phyloP scores from a whole-genome alignment of 1,140 invertebrate species.

The Eupeodes corollae region DNA sequence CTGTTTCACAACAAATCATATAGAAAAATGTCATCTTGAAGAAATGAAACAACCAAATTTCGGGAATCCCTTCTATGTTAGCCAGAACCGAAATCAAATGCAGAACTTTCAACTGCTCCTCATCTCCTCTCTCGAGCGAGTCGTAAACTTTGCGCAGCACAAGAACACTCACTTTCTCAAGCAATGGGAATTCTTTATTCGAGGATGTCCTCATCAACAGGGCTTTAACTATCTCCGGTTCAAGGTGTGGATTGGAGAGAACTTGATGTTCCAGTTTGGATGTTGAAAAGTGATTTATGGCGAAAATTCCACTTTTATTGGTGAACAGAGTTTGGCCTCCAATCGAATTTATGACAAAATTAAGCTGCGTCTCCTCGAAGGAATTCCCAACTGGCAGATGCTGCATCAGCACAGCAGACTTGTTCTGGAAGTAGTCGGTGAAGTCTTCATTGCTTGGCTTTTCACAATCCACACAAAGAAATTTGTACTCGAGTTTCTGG shows the following conservation, averaged over 20 bases:
- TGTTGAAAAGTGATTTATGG: no score
- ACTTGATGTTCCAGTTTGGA: background rate
- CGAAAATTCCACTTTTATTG: no score
- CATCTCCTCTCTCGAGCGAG: background rate
- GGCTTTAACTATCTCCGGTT: background rate
- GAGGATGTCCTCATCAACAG: slow-evolving; percentile 1
- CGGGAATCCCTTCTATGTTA: slow-evolving; percentile 23
- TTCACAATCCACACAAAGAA: no score
- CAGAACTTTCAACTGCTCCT: slow-evolving; percentile 6
- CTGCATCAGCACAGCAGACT: no score
- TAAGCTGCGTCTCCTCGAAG: no score
- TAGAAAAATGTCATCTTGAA: slow-evolving; percentile 52
- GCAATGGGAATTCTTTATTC: background rate
- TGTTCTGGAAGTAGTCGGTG: no score
- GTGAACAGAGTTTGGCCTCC: no score
- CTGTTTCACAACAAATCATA: slow-evolving; percentile 50
- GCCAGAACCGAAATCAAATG: slow-evolving; percentile 16
- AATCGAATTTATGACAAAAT: no score
- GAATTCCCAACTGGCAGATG: no score
- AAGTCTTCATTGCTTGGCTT: no score
- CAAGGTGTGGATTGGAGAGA: slow-evolving; percentile 1
- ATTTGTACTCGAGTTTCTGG: no score
- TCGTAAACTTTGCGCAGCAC: slow-evolving; percentile 2
- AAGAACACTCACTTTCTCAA: background rate
- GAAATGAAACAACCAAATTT: slow-evolving; percentile 41